Evolutionary conservation across 2,888 invertebrate genomes (phyloP).

Genomic region (Lepetodrilus schrolli): DNA sequence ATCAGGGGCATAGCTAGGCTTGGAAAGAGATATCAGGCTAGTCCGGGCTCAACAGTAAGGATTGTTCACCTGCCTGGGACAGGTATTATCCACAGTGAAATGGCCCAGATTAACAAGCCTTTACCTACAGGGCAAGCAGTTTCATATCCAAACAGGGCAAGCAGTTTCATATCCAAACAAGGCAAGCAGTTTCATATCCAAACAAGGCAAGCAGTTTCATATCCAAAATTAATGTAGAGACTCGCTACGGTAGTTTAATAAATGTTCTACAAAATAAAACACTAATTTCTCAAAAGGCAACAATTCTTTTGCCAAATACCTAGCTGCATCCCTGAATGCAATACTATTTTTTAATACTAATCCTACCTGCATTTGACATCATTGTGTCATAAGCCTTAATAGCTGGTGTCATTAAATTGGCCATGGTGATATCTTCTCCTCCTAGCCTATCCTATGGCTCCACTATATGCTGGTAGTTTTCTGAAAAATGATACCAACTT

Average conservation of each 20-base stretch:
- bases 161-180: not conserved
- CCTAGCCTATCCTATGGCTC: not conserved
- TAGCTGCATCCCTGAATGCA: not conserved
- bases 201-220: too few species aligned
- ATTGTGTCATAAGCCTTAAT: constrained; percentile 55
- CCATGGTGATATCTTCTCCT: constrained; percentile 36
- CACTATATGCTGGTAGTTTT: too few species aligned
- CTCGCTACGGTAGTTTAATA: too few species aligned
- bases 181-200: not conserved
- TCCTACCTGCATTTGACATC: constrained; percentile 55
- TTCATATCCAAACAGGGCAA: not conserved
- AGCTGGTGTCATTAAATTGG: constrained; percentile 48
- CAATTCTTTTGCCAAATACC: not conserved
- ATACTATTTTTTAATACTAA: not conserved
- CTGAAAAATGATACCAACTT: too few species aligned
- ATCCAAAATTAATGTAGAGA: too few species aligned
- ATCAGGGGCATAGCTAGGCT: not conserved
- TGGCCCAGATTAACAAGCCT: too few species aligned
- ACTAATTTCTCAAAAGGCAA: not conserved
- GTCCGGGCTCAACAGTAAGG: too few species aligned
- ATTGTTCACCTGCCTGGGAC: not conserved
- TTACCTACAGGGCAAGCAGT: too few species aligned
- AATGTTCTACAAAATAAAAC: not conserved
- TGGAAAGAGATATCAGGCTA: too few species aligned
- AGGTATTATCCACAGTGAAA: too few species aligned